Evolutionary conservation across 2,797 vertebrate species (phyloP), one percentile per base, ranked within the genome.

Genomic region (Neomorphus geoffroyi): DNA sequence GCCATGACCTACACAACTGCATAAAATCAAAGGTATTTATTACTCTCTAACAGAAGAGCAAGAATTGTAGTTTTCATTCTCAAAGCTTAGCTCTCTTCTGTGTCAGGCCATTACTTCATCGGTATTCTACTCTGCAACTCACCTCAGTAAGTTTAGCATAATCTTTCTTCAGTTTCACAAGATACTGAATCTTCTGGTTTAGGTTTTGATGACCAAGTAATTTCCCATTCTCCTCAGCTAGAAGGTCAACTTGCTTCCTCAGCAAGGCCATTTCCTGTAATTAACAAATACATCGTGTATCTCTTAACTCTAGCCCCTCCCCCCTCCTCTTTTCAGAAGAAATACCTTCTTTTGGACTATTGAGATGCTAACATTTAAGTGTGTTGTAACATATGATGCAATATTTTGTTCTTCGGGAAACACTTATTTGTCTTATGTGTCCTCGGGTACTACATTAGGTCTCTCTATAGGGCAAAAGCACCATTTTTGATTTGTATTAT

Each of bases 211-310:
- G 99, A 72, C 99, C 99, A 33, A 99, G 97, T 85, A 99, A 96
- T 93, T 99, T 99, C 26, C 99, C 99, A 4, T 99, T 99, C 97
- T 99, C 99, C 95, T 99, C 99, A 0, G 99, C 98, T 37, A 99
- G 98, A 80, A 92, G 95, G 18, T 98, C 94, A 56, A 99, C 98
- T 92, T 99, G 99, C 91, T 98, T 99, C 92, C 98, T 98, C 88
- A 99, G 97, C 95, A 98, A 90, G 35, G 98, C 98, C 41, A 98
- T 97, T 94, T 99, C 99, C 99, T 99, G 97, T 50, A 95, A 92
- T 78, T 70, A 88, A 78, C 56, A 93, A 73, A 80, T 27, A 94
- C 56, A 81, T 43, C 17, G 70, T 54, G 41, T 56, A 57, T 14
- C 7, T 70, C 17, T 81, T 23, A 56, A 21, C 22, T 22, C 39